A percentile compares a stretch with the other conserved stretches of the same genome.
These are phyloP conservation scores for Egretta garzetta DNA, from an alignment of 2,113 vertebrate species.

Conservation along the genomic window DNA sequence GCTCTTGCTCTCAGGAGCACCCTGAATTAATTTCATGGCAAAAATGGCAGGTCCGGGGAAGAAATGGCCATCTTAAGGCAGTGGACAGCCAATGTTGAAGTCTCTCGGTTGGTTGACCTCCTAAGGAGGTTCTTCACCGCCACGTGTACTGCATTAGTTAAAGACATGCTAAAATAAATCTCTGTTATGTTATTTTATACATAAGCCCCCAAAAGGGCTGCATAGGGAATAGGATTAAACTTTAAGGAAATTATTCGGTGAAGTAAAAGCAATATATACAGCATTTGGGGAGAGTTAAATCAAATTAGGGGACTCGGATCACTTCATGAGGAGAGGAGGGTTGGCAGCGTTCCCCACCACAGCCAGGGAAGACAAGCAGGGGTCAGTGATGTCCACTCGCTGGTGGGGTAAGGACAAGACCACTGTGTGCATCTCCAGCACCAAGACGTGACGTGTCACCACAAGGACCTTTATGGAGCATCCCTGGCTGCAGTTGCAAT, in stretches of 20 bases:
- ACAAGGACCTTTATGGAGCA: neutral
- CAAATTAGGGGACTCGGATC: neutral
- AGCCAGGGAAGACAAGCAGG: neutral
- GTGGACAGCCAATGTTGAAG: neutral
- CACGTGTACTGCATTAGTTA: neutral
- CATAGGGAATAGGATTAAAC: neutral
- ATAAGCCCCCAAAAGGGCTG: neutral
- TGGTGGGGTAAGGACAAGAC: neutral
- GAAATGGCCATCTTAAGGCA: neutral
- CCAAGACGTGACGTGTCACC: rapidly evolving
- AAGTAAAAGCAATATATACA: neutral
- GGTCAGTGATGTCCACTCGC: neutral
- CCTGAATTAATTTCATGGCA: neutral
- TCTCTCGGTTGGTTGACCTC: neutral
- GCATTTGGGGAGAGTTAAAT: slow-evolving; percentile 9
- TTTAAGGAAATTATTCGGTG: slow-evolving; percentile 8
- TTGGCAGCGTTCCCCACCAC: neutral
- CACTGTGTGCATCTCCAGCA: rapidly evolving
- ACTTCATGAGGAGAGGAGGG: neutral
- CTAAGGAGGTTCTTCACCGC: neutral
- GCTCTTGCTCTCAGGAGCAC: neutral
- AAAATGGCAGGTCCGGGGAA: neutral
- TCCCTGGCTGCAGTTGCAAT: neutral
- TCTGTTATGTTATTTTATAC: slow-evolving; percentile 5
- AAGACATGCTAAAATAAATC: neutral